These are phyloP conservation scores for Melanotaenia nigrans DNA, from an alignment of 2,797 vertebrate species.

Conservation along the genomic window DNA sequence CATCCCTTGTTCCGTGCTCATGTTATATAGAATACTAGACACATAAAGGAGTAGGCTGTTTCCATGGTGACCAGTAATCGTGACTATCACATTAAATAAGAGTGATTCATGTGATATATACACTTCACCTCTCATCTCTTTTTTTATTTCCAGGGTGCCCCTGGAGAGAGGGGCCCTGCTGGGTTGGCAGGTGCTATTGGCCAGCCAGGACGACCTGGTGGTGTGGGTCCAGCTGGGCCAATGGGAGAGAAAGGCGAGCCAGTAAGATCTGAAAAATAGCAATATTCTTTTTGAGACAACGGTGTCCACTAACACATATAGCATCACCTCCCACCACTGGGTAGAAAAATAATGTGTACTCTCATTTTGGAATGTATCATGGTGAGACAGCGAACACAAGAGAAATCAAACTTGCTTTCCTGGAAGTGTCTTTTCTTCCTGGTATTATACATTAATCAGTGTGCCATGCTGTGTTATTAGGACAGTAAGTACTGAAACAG, in stretches of 20 bases:
- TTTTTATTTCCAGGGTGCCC: constrained; percentile 82
- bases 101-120: constrained; percentile 50
- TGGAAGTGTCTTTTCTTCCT: constrained; percentile 19
- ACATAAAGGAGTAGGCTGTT: constrained; percentile 62
- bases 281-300: constrained; percentile 42
- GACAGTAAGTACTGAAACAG: constrained; percentile 39
- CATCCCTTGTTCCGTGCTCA: constrained; percentile 11
- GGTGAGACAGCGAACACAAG: constrained; percentile 35
- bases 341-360: constrained; percentile 55
- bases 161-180: constrained; percentile 89
- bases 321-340: constrained; percentile 42
- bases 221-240: constrained; percentile 86
- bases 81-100: constrained; percentile 58
- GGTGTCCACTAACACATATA: constrained; percentile 21
- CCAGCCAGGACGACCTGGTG: constrained; percentile 87
- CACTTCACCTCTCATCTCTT: constrained; percentile 43
- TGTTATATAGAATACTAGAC: constrained; percentile 38
- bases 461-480: constrained; percentile 38
- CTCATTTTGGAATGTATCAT: constrained; percentile 39
- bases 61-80: constrained; percentile 70
- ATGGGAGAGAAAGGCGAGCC: constrained; percentile 92
- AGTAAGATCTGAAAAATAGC: constrained; percentile 79
- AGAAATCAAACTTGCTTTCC: constrained; percentile 14
- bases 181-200: constrained; percentile 91
- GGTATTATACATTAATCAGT: constrained; percentile 43